phyloP scores from a whole-genome alignment of 2,113 vertebrate species.

The Galbula dea region DNA sequence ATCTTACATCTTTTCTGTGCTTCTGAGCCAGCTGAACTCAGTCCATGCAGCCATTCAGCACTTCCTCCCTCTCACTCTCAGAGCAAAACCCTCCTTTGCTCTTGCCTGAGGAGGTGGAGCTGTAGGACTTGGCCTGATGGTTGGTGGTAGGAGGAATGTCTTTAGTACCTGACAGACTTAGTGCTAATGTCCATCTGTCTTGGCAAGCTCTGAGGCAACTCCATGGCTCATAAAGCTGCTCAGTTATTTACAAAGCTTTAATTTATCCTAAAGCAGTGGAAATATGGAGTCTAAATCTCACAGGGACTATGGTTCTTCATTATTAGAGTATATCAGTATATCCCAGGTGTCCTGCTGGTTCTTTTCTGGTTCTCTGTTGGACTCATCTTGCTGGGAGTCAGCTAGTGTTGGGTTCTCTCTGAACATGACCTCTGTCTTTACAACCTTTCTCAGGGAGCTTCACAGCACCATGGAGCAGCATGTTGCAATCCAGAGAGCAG shows the following conservation, averaged over 20 bases:
- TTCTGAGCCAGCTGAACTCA: background rate
- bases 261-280: background rate
- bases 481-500: conserved; percentile 86
- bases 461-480: conserved; percentile 85
- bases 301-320: background rate
- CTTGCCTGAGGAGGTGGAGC: background rate
- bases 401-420: background rate
- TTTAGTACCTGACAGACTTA: background rate
- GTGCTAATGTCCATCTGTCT: background rate
- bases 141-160: background rate
- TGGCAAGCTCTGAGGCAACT: background rate
- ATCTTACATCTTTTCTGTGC: background rate
- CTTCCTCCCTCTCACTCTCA: background rate
- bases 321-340: background rate
- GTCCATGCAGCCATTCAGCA: background rate
- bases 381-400: background rate
- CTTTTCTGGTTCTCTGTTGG: background rate
- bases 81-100: background rate
- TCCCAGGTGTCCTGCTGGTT: background rate
- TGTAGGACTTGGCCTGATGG: background rate
- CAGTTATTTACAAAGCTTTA: background rate
- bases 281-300: background rate
- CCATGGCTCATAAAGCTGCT: background rate
- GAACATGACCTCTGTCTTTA: background rate
- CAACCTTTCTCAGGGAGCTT: conserved; percentile 75